Base-by-base conservation (phyloP, 1,140 invertebrate genomes). In the Augochlora pura region DNA sequence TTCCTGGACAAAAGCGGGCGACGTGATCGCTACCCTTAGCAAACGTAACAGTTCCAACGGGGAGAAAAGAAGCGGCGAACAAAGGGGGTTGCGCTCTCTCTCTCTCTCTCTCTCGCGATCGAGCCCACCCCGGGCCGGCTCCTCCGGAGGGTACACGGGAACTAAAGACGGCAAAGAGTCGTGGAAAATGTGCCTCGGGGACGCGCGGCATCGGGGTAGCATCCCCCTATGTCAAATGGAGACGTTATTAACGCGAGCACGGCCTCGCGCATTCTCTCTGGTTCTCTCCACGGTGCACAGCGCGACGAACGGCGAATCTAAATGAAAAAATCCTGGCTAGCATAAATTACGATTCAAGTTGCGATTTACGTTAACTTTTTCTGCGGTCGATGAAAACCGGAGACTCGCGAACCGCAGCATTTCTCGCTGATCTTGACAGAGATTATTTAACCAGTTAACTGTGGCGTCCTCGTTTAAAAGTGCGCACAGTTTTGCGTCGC, bases 181-280 rank as follows among this genome's bases (percentile, higher is more conserved):
- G 57, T 49, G 25, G 42, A 70, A 67, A 70, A 60, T 52, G 67
- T 18, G 21, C 32, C 32, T 39, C 32, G 32, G 18, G 62, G 25
- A 18, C 12, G 39, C n/a, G n/a, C 10, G 42, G 67, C 25, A 68
- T 66, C 32, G 16, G 16, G 74, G 65, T 63, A 77, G 42, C 59
- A 77, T 77, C 75, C 67, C 67, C 67, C 27, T 27, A 32, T 52
- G 75, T 69, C 52, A 39, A 68, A 68, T 52, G 52, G 46, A 42
- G 46, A 90, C 91, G n/a, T 80, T 83, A 38, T 78, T 90, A 90
- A 87, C 67, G 10, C 75, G 63, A 54, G 27, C 63, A 76, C 78
- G 82, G 38, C 46, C 57, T 62, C 46, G 32, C 9, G 7, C 62
- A 49, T 49, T 70, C 70, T 52, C 32, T n/a, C 63, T 23, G 49